These are phyloP conservation scores for Lysandra bellargus DNA, from an alignment of 2,888 invertebrate genomes.

Conservation along the genomic window DNA sequence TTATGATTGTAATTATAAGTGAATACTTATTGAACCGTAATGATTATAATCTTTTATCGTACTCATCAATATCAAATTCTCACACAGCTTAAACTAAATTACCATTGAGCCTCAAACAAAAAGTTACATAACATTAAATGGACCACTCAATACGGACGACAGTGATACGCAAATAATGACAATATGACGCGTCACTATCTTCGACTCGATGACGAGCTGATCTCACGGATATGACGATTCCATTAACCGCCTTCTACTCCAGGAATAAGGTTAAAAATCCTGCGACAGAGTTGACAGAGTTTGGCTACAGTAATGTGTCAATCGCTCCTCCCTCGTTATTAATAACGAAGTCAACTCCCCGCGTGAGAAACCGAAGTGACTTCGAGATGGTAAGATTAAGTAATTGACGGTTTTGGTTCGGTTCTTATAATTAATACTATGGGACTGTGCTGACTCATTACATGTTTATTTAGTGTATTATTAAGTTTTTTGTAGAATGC, in stretches of 20 bases:
- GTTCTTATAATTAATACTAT: conserved; percentile 68
- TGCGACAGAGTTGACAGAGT: conserved; percentile 32
- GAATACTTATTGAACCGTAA: not conserved
- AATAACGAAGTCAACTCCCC: conserved; percentile 71
- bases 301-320: conserved; percentile 66
- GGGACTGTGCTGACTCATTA: conserved; percentile 66
- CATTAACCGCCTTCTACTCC: conserved; percentile 52
- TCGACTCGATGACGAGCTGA: conserved; percentile 61
- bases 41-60: not conserved
- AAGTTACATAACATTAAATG: not conserved
- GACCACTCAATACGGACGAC: conserved; percentile 38
- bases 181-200: conserved; percentile 68
- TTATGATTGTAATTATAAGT: too few species aligned
- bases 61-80: not conserved
- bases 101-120: not conserved
- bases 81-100: not conserved
- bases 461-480: conserved; percentile 31
- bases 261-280: conserved; percentile 47
- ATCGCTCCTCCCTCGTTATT: conserved; percentile 63
- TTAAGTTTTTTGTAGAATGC: not conserved
- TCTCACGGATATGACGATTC: conserved; percentile 63
- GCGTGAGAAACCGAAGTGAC: conserved; percentile 72
- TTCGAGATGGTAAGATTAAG: conserved; percentile 66
- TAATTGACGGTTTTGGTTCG: conserved; percentile 69
- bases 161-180: conserved; percentile 72